Percentiles rank a stretch among this genome's conserved stretches.
These are phyloP conservation scores for Sparus aurata DNA, from an alignment of 2,797 vertebrate species.

Conservation along the genomic window DNA sequence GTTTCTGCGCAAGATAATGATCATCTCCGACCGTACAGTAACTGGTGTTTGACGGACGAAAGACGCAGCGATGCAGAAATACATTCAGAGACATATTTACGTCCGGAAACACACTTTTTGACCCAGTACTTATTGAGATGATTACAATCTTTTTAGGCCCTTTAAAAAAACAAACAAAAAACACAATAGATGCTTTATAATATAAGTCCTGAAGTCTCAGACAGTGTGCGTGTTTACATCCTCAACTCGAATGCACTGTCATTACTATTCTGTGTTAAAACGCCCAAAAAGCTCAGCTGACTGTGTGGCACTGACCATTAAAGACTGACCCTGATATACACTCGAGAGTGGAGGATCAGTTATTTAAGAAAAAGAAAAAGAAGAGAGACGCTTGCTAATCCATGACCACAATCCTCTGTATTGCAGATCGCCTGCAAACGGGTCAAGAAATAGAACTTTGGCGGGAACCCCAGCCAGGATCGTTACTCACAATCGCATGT, in stretches of 20 bases:
- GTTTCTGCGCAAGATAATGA: slow-evolving; percentile 58
- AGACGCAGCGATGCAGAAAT: slow-evolving; percentile 39
- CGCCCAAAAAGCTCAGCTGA: neutral
- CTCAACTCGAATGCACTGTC: slow-evolving; percentile 6
- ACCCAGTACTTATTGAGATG: slow-evolving; percentile 55
- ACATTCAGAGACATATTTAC: slow-evolving; percentile 57
- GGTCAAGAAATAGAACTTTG: slow-evolving; percentile 50
- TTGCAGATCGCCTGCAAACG: slow-evolving; percentile 38
- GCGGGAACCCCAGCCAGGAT: slow-evolving; percentile 39
- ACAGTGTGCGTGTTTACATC: slow-evolving; percentile 29
- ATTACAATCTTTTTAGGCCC: slow-evolving; percentile 60
- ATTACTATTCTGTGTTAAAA: slow-evolving; percentile 31
- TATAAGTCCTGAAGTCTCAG: slow-evolving; percentile 25
- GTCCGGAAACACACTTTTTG: slow-evolving; percentile 43
- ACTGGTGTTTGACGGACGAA: slow-evolving; percentile 65
- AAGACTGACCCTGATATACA: slow-evolving; percentile 17
- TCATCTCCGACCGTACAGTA: slow-evolving; percentile 55
- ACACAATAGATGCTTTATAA: slow-evolving; percentile 29
- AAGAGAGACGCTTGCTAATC: slow-evolving; percentile 29
- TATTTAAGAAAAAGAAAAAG: slow-evolving; percentile 26
- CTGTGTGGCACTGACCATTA: slow-evolving; percentile 10
- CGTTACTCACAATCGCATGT: slow-evolving; percentile 65
- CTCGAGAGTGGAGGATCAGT: slow-evolving; percentile 24
- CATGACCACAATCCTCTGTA: slow-evolving; percentile 39
- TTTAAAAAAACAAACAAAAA: slow-evolving; percentile 32